Conservation (phyloP, 1,140 invertebrate genomes). For the Camponotus vicinus region DNA sequence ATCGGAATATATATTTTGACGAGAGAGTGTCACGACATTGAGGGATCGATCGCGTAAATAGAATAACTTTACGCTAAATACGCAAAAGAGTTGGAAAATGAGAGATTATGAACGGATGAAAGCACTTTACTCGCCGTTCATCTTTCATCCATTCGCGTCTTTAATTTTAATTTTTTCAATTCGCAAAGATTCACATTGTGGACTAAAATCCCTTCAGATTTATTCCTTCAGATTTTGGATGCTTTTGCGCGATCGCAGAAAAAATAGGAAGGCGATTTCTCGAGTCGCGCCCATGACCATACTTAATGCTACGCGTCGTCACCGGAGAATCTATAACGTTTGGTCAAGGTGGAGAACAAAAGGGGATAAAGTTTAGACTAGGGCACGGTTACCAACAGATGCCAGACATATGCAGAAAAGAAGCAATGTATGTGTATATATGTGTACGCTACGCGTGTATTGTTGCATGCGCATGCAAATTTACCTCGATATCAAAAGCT, state of each 20-base stretch:
- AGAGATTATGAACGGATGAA: background rate
- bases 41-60: background rate
- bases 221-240: background rate
- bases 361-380: conserved; percentile 57
- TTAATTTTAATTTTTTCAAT: background rate
- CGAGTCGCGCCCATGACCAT: conserved; percentile 52
- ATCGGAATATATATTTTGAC: background rate
- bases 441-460: background rate
- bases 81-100: background rate
- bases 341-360: conserved; percentile 61
- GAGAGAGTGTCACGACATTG: background rate
- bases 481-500: background rate
- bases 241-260: background rate
- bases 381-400: conserved; percentile 66
- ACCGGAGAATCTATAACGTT: conserved; percentile 7
- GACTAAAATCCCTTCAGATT: background rate
- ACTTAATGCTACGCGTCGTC: conserved; percentile 43
- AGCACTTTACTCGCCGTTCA: background rate
- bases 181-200: background rate
- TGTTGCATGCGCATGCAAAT: conserved; percentile 20
- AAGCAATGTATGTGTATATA: conserved; percentile 40
- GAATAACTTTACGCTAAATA: background rate
- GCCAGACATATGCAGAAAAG: conserved; percentile 58
- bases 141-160: too few species aligned
- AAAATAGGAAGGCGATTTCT: conserved; percentile 11